These are phyloP conservation scores for Dromiciops gliroides DNA, from an alignment of 2,113 vertebrate genomes.

Conservation along the genomic window DNA sequence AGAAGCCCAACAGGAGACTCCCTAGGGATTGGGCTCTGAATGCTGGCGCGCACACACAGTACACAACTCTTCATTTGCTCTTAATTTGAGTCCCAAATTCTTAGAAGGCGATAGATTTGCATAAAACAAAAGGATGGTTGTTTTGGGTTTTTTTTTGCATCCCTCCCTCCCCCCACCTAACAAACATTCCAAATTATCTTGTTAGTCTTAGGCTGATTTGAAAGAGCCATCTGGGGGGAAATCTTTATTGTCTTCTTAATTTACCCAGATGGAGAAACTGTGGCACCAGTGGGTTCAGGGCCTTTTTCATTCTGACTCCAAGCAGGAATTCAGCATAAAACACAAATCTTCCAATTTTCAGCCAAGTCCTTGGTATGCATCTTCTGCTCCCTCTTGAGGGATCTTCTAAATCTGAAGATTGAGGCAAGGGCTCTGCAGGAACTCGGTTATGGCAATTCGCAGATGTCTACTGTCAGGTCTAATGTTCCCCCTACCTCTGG, in stretches of 20 bases:
- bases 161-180: not conserved
- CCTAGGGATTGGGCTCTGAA: not conserved
- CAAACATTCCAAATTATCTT: slow-evolving; percentile 13
- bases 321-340: not conserved
- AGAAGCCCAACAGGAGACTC: not conserved
- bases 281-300: not conserved
- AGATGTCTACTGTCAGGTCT: not conserved
- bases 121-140: not conserved
- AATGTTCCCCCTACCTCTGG: not conserved
- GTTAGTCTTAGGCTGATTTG: not conserved
- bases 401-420: not conserved
- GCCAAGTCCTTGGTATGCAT: not conserved
- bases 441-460: not conserved
- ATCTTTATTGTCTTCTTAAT: not conserved
- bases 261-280: not conserved
- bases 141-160: slow-evolving; percentile 11
- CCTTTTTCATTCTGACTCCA: not conserved
- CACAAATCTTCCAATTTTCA: not conserved
- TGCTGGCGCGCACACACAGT: not conserved
- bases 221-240: not conserved
- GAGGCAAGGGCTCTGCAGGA: not conserved
- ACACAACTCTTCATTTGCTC: not conserved
- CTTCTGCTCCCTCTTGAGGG: not conserved
- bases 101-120: not conserved
- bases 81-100: not conserved